Evolutionary conservation across 1,140 invertebrate genomes (phyloP).

Genomic region (Rhopalosiphum padi): DNA sequence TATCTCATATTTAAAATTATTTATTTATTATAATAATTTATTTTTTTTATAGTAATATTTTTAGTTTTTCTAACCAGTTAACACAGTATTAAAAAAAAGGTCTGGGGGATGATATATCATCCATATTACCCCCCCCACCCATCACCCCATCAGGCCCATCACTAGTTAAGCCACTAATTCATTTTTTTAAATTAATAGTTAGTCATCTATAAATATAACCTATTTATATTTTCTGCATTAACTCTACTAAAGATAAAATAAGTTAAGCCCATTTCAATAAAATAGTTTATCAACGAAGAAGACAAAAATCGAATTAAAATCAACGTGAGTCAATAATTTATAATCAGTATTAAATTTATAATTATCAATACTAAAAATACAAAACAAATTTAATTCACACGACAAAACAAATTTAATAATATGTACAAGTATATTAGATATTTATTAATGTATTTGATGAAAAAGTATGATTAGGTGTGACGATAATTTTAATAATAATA

Average conservation of each 20-base stretch:
- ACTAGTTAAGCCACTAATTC: too few species aligned
- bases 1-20: too few species aligned
- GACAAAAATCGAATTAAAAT: neutral
- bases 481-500: too few species aligned
- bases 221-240: neutral
- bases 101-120: neutral
- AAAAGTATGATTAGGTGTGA: neutral
- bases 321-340: neutral
- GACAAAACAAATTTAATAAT: neutral
- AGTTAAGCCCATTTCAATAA: neutral
- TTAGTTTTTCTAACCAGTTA: too few species aligned
- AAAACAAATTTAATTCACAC: neutral
- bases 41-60: too few species aligned
- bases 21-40: too few species aligned
- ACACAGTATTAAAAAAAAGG: too few species aligned
- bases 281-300: neutral
- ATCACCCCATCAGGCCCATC: too few species aligned
- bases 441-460: neutral
- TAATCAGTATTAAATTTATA: neutral
- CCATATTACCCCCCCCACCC: neutral
- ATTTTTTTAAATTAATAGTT: neutral
- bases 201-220: neutral
- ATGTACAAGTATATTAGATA: neutral
- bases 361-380: neutral
- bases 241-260: neutral